These are phyloP conservation scores for Hyphantria cunea DNA, from an alignment of 1,140 invertebrate genomes.

Conservation along the genomic window DNA sequence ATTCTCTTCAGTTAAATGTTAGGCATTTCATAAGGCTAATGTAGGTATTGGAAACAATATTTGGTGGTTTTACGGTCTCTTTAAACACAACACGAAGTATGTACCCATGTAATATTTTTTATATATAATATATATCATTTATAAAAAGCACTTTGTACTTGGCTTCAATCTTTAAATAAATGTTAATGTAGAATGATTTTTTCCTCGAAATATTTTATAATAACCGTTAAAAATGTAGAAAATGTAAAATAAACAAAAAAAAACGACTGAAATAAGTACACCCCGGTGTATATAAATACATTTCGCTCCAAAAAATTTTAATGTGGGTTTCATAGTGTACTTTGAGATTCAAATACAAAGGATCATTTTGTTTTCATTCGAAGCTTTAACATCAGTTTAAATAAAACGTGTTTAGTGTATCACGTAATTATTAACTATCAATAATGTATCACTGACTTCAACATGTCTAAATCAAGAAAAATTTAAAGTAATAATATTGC, in stretches of 20 bases:
- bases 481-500: no score
- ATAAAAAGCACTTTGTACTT: conserved; percentile 37
- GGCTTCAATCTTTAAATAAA: conserved; percentile 32
- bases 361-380: no score
- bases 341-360: no score
- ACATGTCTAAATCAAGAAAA: no score
- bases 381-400: no score
- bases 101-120: conserved; percentile 47
- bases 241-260: conserved; percentile 42
- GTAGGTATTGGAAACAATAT: conserved; percentile 77
- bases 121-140: conserved; percentile 43
- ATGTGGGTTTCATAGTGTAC: no score
- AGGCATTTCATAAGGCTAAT: conserved; percentile 80
- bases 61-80: conserved; percentile 71
- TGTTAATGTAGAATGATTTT: conserved; percentile 12
- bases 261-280: no score
- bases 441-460: no score
- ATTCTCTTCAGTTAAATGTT: conserved; percentile 78
- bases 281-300: no score
- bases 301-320: no score
- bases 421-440: no score
- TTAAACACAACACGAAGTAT: conserved; percentile 59
- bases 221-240: conserved; percentile 45
- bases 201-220: conserved; percentile 35
- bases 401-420: no score